Conservation (phyloP, 2,113 vertebrate species). For the Oophaga pumilio region DNA sequence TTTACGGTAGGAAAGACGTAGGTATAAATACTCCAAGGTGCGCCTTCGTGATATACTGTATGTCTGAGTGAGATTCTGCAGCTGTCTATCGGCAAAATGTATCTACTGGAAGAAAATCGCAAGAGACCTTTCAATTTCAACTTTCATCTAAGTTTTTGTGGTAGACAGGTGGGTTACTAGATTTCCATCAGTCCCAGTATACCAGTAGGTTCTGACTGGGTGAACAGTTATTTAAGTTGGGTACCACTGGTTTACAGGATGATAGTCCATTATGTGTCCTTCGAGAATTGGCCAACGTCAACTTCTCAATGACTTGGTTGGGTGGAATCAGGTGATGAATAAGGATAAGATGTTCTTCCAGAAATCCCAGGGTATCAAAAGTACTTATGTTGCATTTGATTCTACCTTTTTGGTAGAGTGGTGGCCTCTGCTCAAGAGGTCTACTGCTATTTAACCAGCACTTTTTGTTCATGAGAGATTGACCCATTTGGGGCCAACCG, state of each 20-base stretch:
- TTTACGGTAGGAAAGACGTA: background rate
- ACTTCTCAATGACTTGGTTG: background rate
- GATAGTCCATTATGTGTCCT: background rate
- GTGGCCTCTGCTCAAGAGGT: background rate
- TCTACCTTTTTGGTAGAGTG: background rate
- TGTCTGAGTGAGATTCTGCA: background rate
- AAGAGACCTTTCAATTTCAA: background rate
- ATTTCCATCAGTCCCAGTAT: background rate
- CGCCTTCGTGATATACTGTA: background rate
- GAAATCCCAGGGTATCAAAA: background rate
- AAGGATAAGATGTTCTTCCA: background rate
- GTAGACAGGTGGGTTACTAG: background rate
- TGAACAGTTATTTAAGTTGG: background rate
- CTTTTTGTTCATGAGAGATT: background rate
- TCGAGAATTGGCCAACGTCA: background rate
- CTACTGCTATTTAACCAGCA: background rate
- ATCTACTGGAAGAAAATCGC: background rate
- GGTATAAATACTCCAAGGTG: background rate
- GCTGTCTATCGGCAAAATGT: background rate
- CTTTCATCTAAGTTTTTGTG: background rate
- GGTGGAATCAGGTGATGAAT: background rate
- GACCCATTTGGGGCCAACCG: background rate
- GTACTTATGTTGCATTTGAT: background rate
- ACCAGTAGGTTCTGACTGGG: background rate
- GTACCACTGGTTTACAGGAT: background rate